Conservation (phyloP, 2,888 invertebrate species). For the Tricholauxania praeusta region DNA sequence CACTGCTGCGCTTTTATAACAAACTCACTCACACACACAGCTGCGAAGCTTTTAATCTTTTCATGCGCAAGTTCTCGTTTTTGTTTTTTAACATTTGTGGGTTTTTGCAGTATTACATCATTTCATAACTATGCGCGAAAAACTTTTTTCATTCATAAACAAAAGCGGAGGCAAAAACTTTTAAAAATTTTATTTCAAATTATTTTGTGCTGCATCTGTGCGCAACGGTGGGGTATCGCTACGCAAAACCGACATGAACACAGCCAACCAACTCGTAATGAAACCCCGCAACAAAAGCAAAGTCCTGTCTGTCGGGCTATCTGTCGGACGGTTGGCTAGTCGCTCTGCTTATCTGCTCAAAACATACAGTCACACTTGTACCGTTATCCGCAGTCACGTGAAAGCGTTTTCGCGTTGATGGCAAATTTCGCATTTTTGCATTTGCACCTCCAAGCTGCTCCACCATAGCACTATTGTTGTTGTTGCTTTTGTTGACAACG, state of each 20-base stretch:
- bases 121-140: too few relatives aligned
- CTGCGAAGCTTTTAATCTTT: too few relatives aligned
- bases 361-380: constrained; percentile 15
- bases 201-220: too few relatives aligned
- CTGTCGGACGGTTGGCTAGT: background rate
- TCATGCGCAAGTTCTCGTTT: too few relatives aligned
- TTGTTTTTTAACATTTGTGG: too few relatives aligned
- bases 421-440: constrained; percentile 28
- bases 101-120: too few relatives aligned
- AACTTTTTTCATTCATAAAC: too few relatives aligned
- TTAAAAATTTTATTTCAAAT: too few relatives aligned
- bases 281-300: background rate
- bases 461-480: constrained; percentile 35
- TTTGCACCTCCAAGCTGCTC: constrained; percentile 35
- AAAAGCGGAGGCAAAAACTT: too few relatives aligned
- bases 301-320: constrained; percentile 6
- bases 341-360: background rate
- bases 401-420: constrained; percentile 32
- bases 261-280: background rate
- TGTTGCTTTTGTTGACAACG: constrained; percentile 41
- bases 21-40: too few relatives aligned
- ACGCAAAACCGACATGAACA: background rate
- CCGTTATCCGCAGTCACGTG: constrained; percentile 32
- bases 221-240: too few relatives aligned
- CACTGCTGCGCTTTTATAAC: too few relatives aligned